A percentile compares a stretch with the other conserved stretches of the same genome.
Evolutionary conservation across 2,797 vertebrate genomes (phyloP).

Genomic region (Euphonia xanthogaster): DNA sequence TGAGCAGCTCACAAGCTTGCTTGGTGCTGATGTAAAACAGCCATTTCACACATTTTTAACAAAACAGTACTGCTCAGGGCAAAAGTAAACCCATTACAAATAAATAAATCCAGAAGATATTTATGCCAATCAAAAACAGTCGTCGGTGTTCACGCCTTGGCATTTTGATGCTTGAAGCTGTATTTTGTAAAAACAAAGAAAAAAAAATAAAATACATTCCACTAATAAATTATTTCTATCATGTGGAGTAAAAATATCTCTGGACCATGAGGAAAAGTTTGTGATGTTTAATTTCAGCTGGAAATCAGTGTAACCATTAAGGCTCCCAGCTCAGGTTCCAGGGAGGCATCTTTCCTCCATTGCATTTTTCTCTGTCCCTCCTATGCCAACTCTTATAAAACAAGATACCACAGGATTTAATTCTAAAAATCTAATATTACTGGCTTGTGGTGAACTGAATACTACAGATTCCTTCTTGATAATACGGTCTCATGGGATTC

Average conservation of each 20-base stretch:
- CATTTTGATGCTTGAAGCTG: not conserved
- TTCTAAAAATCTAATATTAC: conserved; percentile 76
- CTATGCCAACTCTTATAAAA: conserved; percentile 71
- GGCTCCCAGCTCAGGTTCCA: conserved; percentile 33
- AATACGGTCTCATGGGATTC: conserved; percentile 71
- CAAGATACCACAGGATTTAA: conserved; percentile 66
- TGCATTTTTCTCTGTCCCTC: conserved; percentile 33
- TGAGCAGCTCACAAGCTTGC: not conserved
- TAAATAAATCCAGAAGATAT: not conserved
- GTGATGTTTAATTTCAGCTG: not conserved
- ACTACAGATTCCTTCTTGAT: conserved; percentile 68
- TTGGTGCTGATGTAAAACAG: not conserved
- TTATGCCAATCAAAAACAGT: fast-evolving
- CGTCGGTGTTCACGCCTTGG: fast-evolving
- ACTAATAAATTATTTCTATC: not conserved
- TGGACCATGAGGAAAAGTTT: not conserved
- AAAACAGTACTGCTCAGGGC: not conserved
- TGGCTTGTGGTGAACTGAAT: conserved; percentile 64
- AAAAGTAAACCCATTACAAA: not conserved
- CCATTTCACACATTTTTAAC: not conserved
- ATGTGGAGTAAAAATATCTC: not conserved
- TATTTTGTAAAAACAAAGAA: not conserved
- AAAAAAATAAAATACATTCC: not conserved
- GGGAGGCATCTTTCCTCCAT: conserved; percentile 38
- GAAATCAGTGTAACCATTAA: not conserved